phyloP scores from a whole-genome alignment of 53 echinoderm and acorn worm genomes.

The Pentamera pediparva region DNA sequence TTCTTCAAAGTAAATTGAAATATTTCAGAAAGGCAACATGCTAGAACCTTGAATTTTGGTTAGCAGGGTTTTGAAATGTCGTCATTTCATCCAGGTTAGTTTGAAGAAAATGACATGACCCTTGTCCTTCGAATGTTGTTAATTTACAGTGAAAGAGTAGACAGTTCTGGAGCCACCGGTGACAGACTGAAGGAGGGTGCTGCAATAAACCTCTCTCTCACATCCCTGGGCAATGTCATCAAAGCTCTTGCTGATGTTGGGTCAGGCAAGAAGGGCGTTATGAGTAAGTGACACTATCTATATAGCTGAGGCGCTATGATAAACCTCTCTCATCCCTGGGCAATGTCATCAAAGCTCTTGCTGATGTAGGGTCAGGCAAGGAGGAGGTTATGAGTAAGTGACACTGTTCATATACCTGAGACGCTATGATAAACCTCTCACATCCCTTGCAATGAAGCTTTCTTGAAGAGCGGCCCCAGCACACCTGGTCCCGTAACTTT shows the following conservation, averaged over 20 bases:
- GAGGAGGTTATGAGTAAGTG: conserved; percentile 37
- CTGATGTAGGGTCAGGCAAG: conserved; percentile 68
- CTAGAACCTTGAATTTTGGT: too few relatives aligned
- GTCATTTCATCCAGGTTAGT: background rate
- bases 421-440: too few relatives aligned
- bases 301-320: too few relatives aligned
- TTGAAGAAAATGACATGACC: too few relatives aligned
- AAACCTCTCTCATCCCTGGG: conserved; percentile 61
- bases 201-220: conserved; percentile 86
- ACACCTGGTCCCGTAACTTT: too few relatives aligned
- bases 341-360: conserved; percentile 72
- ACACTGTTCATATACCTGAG: too few relatives aligned
- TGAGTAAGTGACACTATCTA: conserved; percentile 30
- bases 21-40: too few relatives aligned
- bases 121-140: background rate
- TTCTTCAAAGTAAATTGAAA: too few relatives aligned
- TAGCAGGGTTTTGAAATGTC: too few relatives aligned
- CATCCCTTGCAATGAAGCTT: background rate
- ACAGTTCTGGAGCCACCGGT: conserved; percentile 89
- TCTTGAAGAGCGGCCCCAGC: background rate
- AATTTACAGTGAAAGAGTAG: conserved; percentile 76
- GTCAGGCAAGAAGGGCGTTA: conserved; percentile 53
- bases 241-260: conserved; percentile 79
- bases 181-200: conserved; percentile 93
- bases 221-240: conserved; percentile 53